Evolutionary conservation across 35 echinoderm and acorn worm genomes (phyloP).

Genomic region (Patiria miniata): DNA sequence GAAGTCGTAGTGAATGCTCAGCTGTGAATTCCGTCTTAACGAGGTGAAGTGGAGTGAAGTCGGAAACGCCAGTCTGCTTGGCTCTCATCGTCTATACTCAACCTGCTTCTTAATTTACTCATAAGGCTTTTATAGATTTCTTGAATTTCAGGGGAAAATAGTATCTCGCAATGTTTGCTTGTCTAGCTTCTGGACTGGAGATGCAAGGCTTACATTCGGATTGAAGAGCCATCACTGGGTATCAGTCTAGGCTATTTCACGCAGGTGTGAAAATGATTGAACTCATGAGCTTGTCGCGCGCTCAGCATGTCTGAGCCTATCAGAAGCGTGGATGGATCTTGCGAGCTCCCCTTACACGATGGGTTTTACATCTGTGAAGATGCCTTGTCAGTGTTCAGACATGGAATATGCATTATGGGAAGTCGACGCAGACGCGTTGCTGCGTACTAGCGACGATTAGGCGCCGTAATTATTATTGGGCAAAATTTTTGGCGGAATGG

Average conservation of each 20-base stretch:
- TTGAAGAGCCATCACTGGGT: neutral
- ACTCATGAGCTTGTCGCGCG: neutral
- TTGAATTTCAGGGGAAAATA: no score
- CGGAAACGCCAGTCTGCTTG: no score
- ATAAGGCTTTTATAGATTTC: no score
- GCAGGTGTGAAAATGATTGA: conserved; percentile 25
- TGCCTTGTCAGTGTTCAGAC: neutral
- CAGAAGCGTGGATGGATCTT: no score
- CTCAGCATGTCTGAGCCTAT: neutral
- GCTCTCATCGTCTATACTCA: no score
- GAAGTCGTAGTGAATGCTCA: conserved; percentile 21
- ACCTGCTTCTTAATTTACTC: no score
- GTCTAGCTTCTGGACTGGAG: no score
- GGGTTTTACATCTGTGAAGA: neutral
- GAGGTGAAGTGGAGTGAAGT: neutral
- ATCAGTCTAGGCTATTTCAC: neutral
- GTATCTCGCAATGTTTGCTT: no score
- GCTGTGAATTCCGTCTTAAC: conserved; percentile 19
- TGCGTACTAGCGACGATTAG: neutral
- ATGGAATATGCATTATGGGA: neutral
- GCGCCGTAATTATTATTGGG: conserved; percentile 24
- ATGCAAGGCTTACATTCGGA: neutral
- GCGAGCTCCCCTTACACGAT: neutral
- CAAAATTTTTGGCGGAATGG: neutral
- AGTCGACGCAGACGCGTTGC: neutral